A percentile compares a stretch with the other conserved stretches of the same genome.
Conservation (phyloP, 2,113 vertebrate species). For the Dromas ardeola region DNA sequence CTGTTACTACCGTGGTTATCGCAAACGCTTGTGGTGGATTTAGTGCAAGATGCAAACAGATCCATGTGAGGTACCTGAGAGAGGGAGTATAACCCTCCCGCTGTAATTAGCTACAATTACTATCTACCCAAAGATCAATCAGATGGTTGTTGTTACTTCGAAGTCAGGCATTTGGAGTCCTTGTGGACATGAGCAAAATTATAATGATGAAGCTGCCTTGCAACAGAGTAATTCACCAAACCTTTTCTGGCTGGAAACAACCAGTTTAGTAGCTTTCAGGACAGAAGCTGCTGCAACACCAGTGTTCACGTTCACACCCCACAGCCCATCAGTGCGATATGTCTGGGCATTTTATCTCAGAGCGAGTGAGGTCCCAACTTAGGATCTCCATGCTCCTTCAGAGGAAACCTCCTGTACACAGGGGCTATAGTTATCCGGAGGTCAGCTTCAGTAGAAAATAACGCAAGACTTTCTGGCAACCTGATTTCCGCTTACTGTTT, state of each 20-base stretch:
- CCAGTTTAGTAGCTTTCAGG: not conserved
- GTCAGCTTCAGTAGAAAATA: not conserved
- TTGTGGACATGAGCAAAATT: not conserved
- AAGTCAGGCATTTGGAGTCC: not conserved
- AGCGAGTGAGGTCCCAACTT: not conserved
- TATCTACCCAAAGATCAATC: not conserved
- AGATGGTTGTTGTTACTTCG: not conserved
- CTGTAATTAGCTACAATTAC: not conserved
- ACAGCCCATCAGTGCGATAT: too few species aligned
- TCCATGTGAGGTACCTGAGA: too few species aligned
- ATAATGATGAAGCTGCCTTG: not conserved
- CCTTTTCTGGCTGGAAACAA: not conserved
- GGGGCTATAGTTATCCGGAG: not conserved
- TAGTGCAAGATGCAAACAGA: fast-evolving
- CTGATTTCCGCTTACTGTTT: not conserved
- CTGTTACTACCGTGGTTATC: fast-evolving
- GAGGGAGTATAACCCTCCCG: not conserved
- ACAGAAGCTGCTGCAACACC: not conserved
- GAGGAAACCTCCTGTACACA: not conserved
- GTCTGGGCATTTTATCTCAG: not conserved
- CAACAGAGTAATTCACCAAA: not conserved
- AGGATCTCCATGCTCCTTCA: not conserved
- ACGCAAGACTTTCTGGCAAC: not conserved
- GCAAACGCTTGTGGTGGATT: fast-evolving
- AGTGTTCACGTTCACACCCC: not conserved